Percentiles rank a stretch among this genome's conserved stretches.
phyloP scores from a whole-genome alignment of 2,888 invertebrate genomes.

The Drosophila pullipes region DNA sequence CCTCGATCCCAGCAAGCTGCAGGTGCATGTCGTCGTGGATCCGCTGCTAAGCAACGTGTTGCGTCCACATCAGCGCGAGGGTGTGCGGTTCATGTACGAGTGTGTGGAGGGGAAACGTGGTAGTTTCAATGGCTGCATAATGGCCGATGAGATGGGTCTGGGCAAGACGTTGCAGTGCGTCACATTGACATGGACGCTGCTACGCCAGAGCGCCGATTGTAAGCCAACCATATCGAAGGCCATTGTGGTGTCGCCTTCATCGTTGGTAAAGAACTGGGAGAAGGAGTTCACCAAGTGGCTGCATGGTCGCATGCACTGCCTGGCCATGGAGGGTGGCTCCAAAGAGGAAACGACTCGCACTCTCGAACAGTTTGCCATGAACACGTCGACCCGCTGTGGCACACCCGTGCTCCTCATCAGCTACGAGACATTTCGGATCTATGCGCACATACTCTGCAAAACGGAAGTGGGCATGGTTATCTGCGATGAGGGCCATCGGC shows the following conservation, averaged over 20 bases:
- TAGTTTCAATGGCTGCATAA: constrained; percentile 96
- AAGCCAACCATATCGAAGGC: constrained; percentile 96
- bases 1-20: constrained; percentile 88
- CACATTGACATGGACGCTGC: constrained; percentile 96
- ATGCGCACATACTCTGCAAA: constrained; percentile 94
- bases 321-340: constrained; percentile 94
- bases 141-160: constrained; percentile 99
- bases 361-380: constrained; percentile 93
- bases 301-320: constrained; percentile 91
- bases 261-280: constrained; percentile 99
- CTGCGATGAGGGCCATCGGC: constrained; percentile 99
- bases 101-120: constrained; percentile 97
- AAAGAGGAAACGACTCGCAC: constrained; percentile 94
- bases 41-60: constrained; percentile 95
- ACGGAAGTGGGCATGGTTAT: constrained; percentile 97
- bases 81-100: constrained; percentile 99
- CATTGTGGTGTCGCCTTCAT: constrained; percentile 98
- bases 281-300: constrained; percentile 99
- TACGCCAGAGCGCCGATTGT: constrained; percentile 96
- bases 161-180: constrained; percentile 99
- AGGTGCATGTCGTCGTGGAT: constrained; percentile 98
- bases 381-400: constrained; percentile 91
- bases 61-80: constrained; percentile 99
- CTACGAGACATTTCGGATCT: constrained; percentile 98
- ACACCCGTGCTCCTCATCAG: constrained; percentile 98